Base-by-base conservation (phyloP, 2,888 invertebrate species). In the Balanococcus diminutus region DNA sequence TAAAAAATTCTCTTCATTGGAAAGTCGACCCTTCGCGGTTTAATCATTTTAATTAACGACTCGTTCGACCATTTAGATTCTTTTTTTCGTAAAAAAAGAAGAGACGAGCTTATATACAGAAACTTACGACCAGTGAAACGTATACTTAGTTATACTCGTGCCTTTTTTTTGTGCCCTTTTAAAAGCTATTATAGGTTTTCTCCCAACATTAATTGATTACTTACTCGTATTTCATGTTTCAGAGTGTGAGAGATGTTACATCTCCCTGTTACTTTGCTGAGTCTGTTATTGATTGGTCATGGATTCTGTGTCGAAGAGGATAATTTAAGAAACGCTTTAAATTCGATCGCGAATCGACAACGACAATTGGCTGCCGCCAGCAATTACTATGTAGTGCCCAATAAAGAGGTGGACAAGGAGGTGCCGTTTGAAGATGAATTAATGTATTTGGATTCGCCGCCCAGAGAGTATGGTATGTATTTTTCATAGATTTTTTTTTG, bases 281-380 rank as follows among this genome's bases (percentile, higher is more conserved):
- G 46, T 51, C 22, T 82, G 19, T 46, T 82, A 46, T 82, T 51
- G 31, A 51, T 51, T n/a, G 51, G 51, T n/a, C 39, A 46, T 16
- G 51, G 46, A 25, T 82, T 25, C n/a, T 36, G 81, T 32, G 46
- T 51, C 36, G 81, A 86, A 72, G 86, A 86, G 16, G 86, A 86
- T 86, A 86, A 82, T 86, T 32, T 86, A 51, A 36, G 72, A 67
- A 81, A 82, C 32, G 86, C 86, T 25, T 86, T 86, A 42, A 86
- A 86, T 51, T 81, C 81, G 11, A 86, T 86, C 6, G 67, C 81
- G n/a, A 81, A 86, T 28, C 81, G 86, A 3, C 82, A 86, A 67
- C 36, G 86, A n/a, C 86, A 86, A 67, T 39, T 82, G 28, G 82
- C 82, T 16, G 46, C 82, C 14, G 82, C 82, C 6, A 22, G 25